Evolutionary conservation across 2,113 vertebrate species (phyloP), one percentile per base, ranked within the genome.

Genomic region (Oryzias woworae): DNA sequence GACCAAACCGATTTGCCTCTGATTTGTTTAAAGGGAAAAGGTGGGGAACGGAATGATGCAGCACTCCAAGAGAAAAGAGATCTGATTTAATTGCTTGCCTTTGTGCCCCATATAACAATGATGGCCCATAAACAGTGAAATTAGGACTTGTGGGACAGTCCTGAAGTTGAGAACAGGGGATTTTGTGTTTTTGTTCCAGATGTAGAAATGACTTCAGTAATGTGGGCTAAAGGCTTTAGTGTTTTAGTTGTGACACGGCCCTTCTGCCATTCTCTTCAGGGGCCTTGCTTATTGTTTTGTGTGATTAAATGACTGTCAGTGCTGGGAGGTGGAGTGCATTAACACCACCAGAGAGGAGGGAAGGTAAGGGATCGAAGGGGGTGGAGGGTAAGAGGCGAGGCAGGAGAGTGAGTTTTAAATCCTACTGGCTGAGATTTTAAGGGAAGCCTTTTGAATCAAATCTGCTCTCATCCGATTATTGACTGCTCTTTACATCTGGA

Each of bases 401-500:
- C 66, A 66, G 67, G 60, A 77, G 80, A 90, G 85, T 76, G 86
- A 82, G 77, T 81, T 87, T 86, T 89, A 92, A 91, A 91, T 92
- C 91, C 88, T 63, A 78, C 78, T 69, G 79, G 78, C 82, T 85
- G 85, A 90, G 87, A 86, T 91, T 92, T 92, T 91, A 89, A 92
- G 73, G 78, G 85, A 86, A 78, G 85, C 86, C 83, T 90, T 90
- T 90, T 89, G 89, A 87, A 85, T 90, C 87, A 91, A 92, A 92
- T 91, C 90, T 91, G 86, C 87, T 91, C 84, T 92, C 88, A 93
- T 92, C 88, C 88, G 90, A 92, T 92, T 92, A 92, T 80, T 86
- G 89, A 92, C 90, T 92, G 91, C 90, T 93, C 88, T 92, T 92
- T 87, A 87, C 90, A 92, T 92, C 85, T 90, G 91, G 85, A 89